phyloP scores from a whole-genome alignment of 2,113 vertebrate species.

The Microcebus tavaratra region DNA sequence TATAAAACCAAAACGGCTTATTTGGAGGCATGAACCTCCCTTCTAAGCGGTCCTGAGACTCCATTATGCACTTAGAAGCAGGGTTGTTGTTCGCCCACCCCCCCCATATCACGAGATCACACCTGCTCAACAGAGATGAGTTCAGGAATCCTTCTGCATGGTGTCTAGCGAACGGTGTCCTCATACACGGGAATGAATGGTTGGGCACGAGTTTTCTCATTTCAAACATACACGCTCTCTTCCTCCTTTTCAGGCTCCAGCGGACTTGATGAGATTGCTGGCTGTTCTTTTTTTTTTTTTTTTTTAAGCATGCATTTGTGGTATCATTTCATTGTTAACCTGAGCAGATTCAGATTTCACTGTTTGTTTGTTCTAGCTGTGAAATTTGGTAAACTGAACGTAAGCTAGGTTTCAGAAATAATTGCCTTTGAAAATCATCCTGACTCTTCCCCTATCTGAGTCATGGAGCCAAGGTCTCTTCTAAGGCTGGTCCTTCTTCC shows the following conservation, averaged over 20 bases:
- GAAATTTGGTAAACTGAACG: not conserved
- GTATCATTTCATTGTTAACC: not conserved
- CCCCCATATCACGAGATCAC: fast-evolving
- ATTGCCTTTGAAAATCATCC: constrained; percentile 2
- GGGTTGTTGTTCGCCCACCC: not conserved
- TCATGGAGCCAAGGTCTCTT: not conserved
- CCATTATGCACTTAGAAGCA: not conserved
- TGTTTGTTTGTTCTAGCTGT: not conserved
- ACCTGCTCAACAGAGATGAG: not conserved
- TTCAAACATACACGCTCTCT: not conserved
- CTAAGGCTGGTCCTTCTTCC: not conserved
- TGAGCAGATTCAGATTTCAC: not conserved
- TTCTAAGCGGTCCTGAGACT: not conserved
- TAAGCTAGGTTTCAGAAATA: not conserved
- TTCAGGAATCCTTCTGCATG: not conserved
- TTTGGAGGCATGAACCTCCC: not conserved
- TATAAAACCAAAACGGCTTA: not conserved
- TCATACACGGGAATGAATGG: not conserved
- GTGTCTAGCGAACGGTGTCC: not conserved
- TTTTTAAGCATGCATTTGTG: not conserved
- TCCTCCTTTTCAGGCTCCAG: not conserved
- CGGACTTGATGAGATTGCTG: not conserved
- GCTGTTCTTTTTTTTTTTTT: not conserved
- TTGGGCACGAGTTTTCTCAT: not conserved
- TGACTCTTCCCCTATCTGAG: not conserved